Evolutionary conservation across 2,797 vertebrate species (phyloP), one percentile per base, ranked within the genome.

Genomic region (Notolepis coatsorum): DNA sequence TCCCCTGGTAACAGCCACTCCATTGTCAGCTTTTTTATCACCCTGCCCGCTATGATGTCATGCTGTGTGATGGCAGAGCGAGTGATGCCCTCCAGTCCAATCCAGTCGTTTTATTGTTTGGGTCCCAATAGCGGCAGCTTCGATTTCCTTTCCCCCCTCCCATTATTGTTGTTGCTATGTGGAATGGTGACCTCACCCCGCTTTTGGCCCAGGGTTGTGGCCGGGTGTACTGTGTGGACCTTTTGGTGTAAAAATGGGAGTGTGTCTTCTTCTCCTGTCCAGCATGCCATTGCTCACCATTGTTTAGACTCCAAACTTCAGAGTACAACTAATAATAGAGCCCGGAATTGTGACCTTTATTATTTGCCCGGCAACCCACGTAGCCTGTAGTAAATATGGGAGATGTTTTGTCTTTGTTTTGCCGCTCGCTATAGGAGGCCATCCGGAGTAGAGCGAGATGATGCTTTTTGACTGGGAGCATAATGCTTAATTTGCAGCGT

Each of bases 11-110:
- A 70, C 64, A 71, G 47, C 47, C 45, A 25, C 64, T 60, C 60
- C 64, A 61, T 81, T 80, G 73, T 82, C 57, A 59, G 21, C 20
- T 51, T 50, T n/a, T 65, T 68, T 63, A 18, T 57, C 57, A 68
- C 18, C 21, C 48, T 35, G 50, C n/a, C n/a, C n/a, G n/a, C n/a
- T 18, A 20, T 69, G 64, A 75, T 72, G 68, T 80, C 67, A 80
- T 61, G 13, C 31, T 57, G 21, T 50, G 37, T 33, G n/a, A 42
- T 51, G 42, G 54, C 65, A 12, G 41, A 61, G 31, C 1, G 15
- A 21, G n/a, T n/a, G 27, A 47, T 21, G 17, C 45, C 50, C 27
- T 30, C 1, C 37, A 47, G 24, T 65, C 64, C 49, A 52, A 69
- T 48, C 48, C 63, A 31, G 62, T 51, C 2, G 5, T 63, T 60